phyloP scores from a whole-genome alignment of 2,888 invertebrate species.

The Aethes cnicana region DNA sequence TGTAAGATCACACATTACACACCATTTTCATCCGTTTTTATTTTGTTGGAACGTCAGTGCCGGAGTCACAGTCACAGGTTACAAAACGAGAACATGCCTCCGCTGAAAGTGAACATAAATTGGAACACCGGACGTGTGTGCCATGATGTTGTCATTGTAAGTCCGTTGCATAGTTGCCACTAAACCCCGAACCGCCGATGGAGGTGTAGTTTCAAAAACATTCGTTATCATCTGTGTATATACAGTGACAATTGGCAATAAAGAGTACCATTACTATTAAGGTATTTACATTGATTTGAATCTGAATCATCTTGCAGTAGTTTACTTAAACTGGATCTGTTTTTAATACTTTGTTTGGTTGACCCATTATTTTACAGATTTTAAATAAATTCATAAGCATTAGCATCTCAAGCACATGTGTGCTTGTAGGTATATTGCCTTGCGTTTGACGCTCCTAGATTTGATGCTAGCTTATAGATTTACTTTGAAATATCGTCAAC shows the following conservation, averaged over 20 bases:
- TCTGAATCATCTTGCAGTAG: too few relatives aligned
- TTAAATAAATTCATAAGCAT: too few relatives aligned
- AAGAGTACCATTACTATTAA: slow-evolving; percentile 10
- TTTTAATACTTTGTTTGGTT: too few relatives aligned
- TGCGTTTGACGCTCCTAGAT: too few relatives aligned
- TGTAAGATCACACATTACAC: too few relatives aligned
- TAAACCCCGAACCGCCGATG: neutral
- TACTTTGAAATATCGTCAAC: too few relatives aligned
- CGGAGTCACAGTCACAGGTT: slow-evolving; percentile 25
- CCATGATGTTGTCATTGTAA: slow-evolving; percentile 24
- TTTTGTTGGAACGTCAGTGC: slow-evolving; percentile 29
- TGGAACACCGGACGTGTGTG: slow-evolving; percentile 23
- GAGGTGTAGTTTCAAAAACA: slow-evolving; percentile 17
- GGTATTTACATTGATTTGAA: too few relatives aligned
- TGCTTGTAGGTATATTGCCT: too few relatives aligned
- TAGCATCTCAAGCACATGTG: too few relatives aligned
- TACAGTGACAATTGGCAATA: slow-evolving; percentile 29
- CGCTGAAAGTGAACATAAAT: slow-evolving; percentile 29
- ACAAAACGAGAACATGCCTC: slow-evolving; percentile 26
- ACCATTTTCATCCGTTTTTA: slow-evolving; percentile 21
- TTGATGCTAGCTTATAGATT: too few relatives aligned
- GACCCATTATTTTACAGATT: too few relatives aligned
- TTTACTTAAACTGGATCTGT: too few relatives aligned
- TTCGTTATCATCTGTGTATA: neutral
- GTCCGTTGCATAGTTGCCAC: slow-evolving; percentile 26